Evolutionary conservation across 2,797 vertebrate species (phyloP), one percentile per base, ranked within the genome.

Genomic region (Columba guinea): DNA sequence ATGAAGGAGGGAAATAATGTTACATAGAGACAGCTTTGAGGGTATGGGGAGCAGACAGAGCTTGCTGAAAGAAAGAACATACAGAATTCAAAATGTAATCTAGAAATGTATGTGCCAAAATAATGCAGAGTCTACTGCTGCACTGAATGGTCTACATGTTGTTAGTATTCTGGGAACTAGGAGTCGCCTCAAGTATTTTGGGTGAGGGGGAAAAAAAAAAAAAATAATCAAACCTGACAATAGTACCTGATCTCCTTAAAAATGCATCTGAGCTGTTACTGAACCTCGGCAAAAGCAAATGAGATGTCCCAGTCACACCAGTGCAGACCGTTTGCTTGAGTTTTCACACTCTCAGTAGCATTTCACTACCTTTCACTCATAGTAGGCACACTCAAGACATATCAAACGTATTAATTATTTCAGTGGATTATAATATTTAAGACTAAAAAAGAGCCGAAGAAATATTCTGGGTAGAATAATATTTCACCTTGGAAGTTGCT

Each of bases 1-100:
- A 77, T 13, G 51, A 91, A 95, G 64, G 48, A 84, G 77, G 56
- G 20, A 91, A 95, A 70, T 44, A 93, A 68, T 3, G 1, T 70
- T 64, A 80, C 27, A 52, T 0, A 35, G 51, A 92, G 41, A 52
- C 49, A 92, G 69, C 52, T 85, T 75, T 35, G 41, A 91, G 76
- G 10, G 30, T 18, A 77, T 3, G 20, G 39, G 70, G 19, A 56
- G 26, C 46, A 64, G 39, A 55, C 6, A 10, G 52, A 87, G 52
- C n/a, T 53, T 48, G 32, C 55, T 34, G 58, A 77, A 35, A 9
- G 17, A 77, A 83, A 87, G 37, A 53, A 74, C 19, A 30, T 35
- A 16, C 0, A 82, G 22, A 82, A 20, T 59, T 85, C 73, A 11
- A 87, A 87, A 89, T 34, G 35, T 30, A 24, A 73, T 46, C 32